Conservation (phyloP, 2,888 invertebrate genomes). For the Itoplectis maculator region DNA sequence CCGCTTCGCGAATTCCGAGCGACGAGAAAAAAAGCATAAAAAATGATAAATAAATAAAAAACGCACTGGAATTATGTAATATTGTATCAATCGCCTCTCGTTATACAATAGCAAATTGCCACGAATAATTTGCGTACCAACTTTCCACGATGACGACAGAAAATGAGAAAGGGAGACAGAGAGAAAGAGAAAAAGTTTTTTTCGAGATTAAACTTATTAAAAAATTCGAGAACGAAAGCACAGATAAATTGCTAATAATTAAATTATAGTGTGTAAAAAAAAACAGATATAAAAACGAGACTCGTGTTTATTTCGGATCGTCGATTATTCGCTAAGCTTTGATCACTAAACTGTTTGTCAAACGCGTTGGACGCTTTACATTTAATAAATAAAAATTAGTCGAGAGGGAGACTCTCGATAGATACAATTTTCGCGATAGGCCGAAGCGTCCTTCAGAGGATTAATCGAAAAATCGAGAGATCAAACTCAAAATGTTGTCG, state of each 20-base stretch:
- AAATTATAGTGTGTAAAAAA: neutral
- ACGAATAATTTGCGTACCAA: slow-evolving; percentile 76
- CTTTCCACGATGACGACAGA: slow-evolving; percentile 35
- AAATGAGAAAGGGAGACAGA: slow-evolving; percentile 29
- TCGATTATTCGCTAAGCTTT: neutral
- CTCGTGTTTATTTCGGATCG: neutral
- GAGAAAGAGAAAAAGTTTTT: slow-evolving; percentile 27
- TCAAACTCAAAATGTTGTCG: neutral
- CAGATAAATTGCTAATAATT: neutral
- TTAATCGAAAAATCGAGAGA: slow-evolving; percentile 24
- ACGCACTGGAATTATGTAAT: slow-evolving; percentile 70
- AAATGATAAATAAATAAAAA: slow-evolving; percentile 17
- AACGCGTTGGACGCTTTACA: slow-evolving; percentile 26
- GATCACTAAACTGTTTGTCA: neutral
- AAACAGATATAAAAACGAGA: neutral
- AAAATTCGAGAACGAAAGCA: neutral
- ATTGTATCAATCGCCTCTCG: slow-evolving; percentile 75
- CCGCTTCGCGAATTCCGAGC: slow-evolving; percentile 25
- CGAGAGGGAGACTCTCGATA: neutral
- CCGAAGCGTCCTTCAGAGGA: neutral
- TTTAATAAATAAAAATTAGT: slow-evolving; percentile 34
- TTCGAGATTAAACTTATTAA: neutral
- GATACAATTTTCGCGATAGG: slow-evolving; percentile 20
- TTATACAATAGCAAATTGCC: slow-evolving; percentile 79
- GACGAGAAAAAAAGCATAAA: neutral